Conservation (phyloP, 2,113 vertebrate species). For the Ictalurus furcatus region DNA sequence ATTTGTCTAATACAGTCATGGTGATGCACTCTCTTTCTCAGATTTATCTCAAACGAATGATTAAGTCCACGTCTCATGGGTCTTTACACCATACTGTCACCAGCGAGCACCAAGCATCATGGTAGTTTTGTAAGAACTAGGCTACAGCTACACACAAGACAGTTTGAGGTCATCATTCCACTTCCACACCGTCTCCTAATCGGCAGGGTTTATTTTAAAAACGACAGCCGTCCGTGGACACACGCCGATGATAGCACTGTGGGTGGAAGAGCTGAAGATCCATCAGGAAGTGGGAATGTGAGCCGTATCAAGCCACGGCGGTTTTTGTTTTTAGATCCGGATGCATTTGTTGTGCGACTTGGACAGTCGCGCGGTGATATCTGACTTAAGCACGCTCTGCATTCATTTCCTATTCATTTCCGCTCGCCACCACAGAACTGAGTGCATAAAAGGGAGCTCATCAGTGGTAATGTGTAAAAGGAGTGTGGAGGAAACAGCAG, state of each 20-base stretch:
- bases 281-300: constrained; percentile 14
- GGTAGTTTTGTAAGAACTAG: constrained; percentile 3
- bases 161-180: constrained; percentile 39
- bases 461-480: not conserved
- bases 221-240: constrained; percentile 14
- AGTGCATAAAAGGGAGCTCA: not conserved
- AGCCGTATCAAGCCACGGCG: constrained; percentile 34
- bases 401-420: constrained; percentile 70
- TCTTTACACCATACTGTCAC: constrained; percentile 34
- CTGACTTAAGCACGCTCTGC: constrained; percentile 67
- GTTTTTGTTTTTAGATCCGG: constrained; percentile 31
- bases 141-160: constrained; percentile 27
- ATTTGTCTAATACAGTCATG: not conserved
- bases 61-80: constrained; percentile 17
- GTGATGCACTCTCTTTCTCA: not conserved
- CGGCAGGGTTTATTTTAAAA: constrained; percentile 40
- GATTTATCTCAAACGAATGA: constrained; percentile 13
- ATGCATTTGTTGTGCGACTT: constrained; percentile 27
- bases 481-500: not conserved
- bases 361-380: constrained; percentile 55
- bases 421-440: constrained; percentile 19
- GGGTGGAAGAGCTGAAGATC: constrained; percentile 32
- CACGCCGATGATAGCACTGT: not conserved
- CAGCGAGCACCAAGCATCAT: constrained; percentile 11
- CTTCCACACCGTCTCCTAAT: constrained; percentile 31